Conservation (phyloP, 2,888 invertebrate genomes). For the Acanthococcus lagerstroemiae region DNA sequence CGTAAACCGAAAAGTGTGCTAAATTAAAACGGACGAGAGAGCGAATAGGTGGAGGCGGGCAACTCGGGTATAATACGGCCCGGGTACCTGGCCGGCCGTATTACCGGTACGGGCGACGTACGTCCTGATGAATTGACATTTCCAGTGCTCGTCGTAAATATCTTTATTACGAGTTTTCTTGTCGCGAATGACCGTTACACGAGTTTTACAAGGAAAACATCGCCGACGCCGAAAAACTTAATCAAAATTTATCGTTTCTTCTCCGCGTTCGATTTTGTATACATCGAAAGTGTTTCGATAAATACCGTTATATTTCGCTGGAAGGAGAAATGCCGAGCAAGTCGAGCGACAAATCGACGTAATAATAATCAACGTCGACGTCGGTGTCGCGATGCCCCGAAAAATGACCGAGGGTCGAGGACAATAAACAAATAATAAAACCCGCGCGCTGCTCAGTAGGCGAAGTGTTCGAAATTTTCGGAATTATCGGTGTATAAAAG, state of each 20-base stretch:
- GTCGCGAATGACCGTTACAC: conserved; percentile 5
- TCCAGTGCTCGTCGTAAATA: conserved; percentile 19
- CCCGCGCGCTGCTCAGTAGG: no score
- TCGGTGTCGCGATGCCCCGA: background rate
- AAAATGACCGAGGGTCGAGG: background rate
- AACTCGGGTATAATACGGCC: background rate
- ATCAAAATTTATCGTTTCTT: conserved; percentile 23
- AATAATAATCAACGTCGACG: background rate
- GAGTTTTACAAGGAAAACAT: background rate
- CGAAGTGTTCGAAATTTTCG: no score
- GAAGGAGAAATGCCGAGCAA: background rate
- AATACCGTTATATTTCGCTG: background rate
- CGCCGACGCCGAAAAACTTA: conserved; percentile 19
- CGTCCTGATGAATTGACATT: conserved; percentile 23
- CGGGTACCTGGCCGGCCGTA: background rate
- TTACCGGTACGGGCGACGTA: background rate
- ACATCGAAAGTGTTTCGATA: background rate
- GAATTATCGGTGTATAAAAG: no score
- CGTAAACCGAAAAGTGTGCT: background rate
- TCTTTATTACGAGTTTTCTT: conserved; percentile 20
- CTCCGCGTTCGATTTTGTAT: background rate
- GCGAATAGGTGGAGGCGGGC: background rate
- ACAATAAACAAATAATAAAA: background rate
- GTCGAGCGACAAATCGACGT: background rate
- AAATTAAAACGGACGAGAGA: background rate